Evolutionary conservation across 2,113 vertebrate species (phyloP), one percentile per base, ranked within the genome.

Genomic region (Melanocharis versteri): DNA sequence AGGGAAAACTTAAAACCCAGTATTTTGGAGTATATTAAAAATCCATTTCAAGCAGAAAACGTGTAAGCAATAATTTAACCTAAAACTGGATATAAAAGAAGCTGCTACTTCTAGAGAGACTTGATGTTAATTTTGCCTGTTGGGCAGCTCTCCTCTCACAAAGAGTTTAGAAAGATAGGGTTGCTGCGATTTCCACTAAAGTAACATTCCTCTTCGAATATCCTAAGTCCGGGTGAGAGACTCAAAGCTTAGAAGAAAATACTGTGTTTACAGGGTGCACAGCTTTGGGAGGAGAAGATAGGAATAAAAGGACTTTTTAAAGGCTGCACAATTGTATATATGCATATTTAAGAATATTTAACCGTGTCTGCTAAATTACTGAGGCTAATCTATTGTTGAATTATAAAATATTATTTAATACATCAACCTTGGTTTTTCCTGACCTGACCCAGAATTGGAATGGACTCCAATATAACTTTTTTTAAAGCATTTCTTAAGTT

Each of bases 401-500:
- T 82, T 88, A 69, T 48, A 92, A 69, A 80, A 39, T 71, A 83
- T 85, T 96, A 90, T 91, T 97, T 95, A 94, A 96, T 94, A 71
- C 90, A 76, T 93, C 35, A 7, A 13, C 58, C 72, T 92, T 58
- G 78, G 9, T 85, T 91, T 88, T 64, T 92, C 81, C 87, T 92
- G 93, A 93, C 94, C 93, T 96, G 95, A 89, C 93, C 96, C 89
- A 78, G 85, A 81, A 66, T 73, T 94, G 86, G 48, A 96, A 97
- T 93, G 95, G 53, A 96, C 91, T 97, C 71, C 68, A 92, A 20
- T 94, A 89, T 65, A 86, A 75, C 72, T 42, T 68, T 97, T 97
- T 95, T 92, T 3, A 94, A 94, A 97, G 51, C 71, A 84, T 96
- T 95, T 97, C 90, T 83, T 93, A 95, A 95, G 89, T 84, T 96